Conservation (phyloP, 2,113 vertebrate genomes). For the Tangachromis dhanisi region DNA sequence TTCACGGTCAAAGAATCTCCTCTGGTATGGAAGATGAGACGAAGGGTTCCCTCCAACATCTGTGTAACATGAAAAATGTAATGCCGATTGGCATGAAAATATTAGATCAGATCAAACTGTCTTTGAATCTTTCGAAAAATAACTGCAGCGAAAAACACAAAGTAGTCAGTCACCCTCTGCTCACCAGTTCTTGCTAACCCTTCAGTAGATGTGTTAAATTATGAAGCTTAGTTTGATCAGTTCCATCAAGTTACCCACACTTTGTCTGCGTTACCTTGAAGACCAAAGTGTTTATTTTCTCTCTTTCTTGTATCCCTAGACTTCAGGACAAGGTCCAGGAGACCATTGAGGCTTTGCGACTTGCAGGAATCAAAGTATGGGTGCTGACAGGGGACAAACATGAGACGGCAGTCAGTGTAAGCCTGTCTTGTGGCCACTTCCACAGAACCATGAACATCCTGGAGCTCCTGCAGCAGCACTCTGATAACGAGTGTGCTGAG, state of each 20-base stretch:
- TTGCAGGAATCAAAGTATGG: conserved; percentile 98
- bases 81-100: not conserved
- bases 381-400: conserved; percentile 96
- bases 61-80: not conserved
- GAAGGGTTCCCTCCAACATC: not conserved
- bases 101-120: not conserved
- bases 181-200: not conserved
- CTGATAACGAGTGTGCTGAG: conserved; percentile 88
- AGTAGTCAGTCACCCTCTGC: not conserved
- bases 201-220: not conserved
- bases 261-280: not conserved
- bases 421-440: conserved; percentile 93
- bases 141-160: not conserved
- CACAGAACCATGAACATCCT: conserved; percentile 95
- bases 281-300: not conserved
- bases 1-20: conserved; percentile 10
- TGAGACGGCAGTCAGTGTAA: conserved; percentile 94
- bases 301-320: conserved; percentile 48
- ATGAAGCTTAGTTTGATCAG: not conserved
- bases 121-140: not conserved
- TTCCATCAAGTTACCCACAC: not conserved
- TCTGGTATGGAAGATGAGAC: not conserved
- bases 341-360: conserved; percentile 89
- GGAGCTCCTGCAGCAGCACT: conserved; percentile 87
- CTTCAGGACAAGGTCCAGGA: conserved; percentile 96